phyloP scores from a whole-genome alignment of 2,113 vertebrate genomes.

The Sceloporus undulatus region DNA sequence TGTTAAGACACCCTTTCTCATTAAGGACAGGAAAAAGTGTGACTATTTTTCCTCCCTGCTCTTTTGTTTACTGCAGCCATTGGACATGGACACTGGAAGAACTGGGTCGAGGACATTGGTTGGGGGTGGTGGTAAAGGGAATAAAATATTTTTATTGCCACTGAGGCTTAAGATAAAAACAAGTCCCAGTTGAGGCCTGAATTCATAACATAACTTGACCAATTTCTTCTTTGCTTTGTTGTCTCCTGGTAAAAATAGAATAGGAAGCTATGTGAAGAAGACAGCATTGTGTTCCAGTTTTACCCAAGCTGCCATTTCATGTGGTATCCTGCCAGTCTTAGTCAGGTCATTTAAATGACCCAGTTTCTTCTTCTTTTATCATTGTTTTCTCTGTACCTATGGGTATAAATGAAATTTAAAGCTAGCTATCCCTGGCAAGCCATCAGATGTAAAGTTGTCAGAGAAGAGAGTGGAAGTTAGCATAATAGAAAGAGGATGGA shows the following conservation, averaged over 20 bases:
- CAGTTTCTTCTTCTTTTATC: slow-evolving; percentile 47
- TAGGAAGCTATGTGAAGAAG: slow-evolving; percentile 13
- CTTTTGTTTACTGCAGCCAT: background rate
- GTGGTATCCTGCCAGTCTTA: slow-evolving; percentile 48
- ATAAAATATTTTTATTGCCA: background rate
- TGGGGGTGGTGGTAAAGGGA: background rate
- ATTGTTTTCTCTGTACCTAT: slow-evolving; percentile 17
- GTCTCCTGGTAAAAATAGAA: slow-evolving; percentile 31
- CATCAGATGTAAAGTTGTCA: slow-evolving; percentile 40
- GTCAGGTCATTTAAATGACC: slow-evolving; percentile 59
- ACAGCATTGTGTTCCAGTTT: slow-evolving; percentile 51
- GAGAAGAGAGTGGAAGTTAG: slow-evolving; percentile 26
- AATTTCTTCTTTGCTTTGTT: slow-evolving; percentile 30
- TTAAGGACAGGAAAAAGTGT: too few species aligned
- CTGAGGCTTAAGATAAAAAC: background rate
- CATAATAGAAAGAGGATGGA: background rate
- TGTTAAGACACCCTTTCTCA: too few species aligned
- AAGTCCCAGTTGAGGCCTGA: slow-evolving; percentile 12
- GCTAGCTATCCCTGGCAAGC: slow-evolving; percentile 33
- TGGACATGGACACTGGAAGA: background rate
- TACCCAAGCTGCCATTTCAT: slow-evolving; percentile 39
- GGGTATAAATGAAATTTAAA: slow-evolving; percentile 45
- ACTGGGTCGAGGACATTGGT: too few species aligned
- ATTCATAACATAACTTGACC: slow-evolving; percentile 35
- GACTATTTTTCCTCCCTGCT: background rate